Evolutionary conservation across 2,888 invertebrate species (phyloP).

Genomic region (Sesia apiformis): DNA sequence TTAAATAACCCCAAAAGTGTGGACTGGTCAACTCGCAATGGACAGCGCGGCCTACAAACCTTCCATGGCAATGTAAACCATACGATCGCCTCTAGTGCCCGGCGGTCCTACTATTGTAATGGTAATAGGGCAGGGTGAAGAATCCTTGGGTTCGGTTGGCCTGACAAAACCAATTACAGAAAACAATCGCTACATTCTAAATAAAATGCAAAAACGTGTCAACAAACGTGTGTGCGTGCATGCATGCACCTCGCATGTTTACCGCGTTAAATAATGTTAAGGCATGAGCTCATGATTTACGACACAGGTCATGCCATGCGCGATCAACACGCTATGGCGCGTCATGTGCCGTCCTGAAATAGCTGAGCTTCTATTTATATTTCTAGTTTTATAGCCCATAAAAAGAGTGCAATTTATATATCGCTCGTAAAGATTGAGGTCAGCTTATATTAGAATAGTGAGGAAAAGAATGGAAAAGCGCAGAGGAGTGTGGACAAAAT

Average conservation of each 20-base stretch:
- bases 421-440: background rate
- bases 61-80: too few species aligned
- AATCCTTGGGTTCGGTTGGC: too few species aligned
- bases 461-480: background rate
- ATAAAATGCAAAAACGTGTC: slow-evolving; percentile 3
- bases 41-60: too few species aligned
- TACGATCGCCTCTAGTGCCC: too few species aligned
- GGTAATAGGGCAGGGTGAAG: too few species aligned
- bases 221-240: slow-evolving; percentile 4
- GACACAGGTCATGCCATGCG: slow-evolving; percentile 17
- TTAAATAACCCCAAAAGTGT: too few species aligned
- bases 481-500: too few species aligned
- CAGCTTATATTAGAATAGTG: background rate
- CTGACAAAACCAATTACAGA: background rate
- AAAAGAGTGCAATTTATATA: slow-evolving; percentile 1
- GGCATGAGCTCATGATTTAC: slow-evolving; percentile 31
- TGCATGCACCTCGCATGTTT: slow-evolving; percentile 27
- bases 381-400: background rate
- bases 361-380: slow-evolving; percentile 1
- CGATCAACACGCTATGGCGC: slow-evolving; percentile 1
- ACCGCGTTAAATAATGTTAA: slow-evolving; percentile 38
- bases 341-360: slow-evolving; percentile 1
- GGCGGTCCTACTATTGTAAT: too few species aligned
- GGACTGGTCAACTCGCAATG: too few species aligned
- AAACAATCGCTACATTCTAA: background rate